Evolutionary conservation across 2,113 vertebrate genomes (phyloP), one percentile per base, ranked within the genome.

Genomic region (Alces alces): DNA sequence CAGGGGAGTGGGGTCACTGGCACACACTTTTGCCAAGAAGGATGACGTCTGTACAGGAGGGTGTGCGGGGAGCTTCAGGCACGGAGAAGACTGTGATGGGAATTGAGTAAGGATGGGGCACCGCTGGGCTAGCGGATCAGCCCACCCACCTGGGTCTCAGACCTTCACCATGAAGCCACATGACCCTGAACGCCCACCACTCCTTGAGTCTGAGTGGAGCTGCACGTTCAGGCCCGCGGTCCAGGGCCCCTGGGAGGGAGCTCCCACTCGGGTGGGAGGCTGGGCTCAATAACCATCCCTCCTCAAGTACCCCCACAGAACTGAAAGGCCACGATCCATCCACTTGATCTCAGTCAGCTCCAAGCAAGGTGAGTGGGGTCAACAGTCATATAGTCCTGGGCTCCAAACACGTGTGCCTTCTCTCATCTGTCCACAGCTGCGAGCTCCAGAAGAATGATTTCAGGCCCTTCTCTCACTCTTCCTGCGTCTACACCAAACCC

Each of bases 161-260:
- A 11, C 4, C 16, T 79, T 47, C 55, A 33, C n/a, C 6, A 4
- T 7, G 45, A 45, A 1, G 6, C 45, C 39, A 33, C 5, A 1
- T 2, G 3, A 19, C 21, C 4, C 27, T 2, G 60, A 28, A 33
- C 0, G 0, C 23, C 30, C 39, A 0, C n/a, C 8, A 27, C 15
- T 25, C 79, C 54, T 55, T 39, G 25, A 50, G 8, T 45, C 6
- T 52, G 39, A 73, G 19, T 12, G 28, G 47, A 33, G 17, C 60
- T 64, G n/a, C 39, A 27, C 0, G 2, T 25, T 80, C 47, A 58
- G 36, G 45, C 15, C 52, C 2, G 6, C 21, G 6, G 15, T 2
- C 9, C 3, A 36, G 79, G 30, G n/a, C 55, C 23, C 36, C 33
- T 30, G 57, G 47, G 3, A 21, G 43, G 11, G 6, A 84, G 54